Percentiles rank a stretch among this genome's conserved stretches.
These are phyloP conservation scores for Trichomycterus rosablanca DNA, from an alignment of 2,113 vertebrate species.

Conservation along the genomic window DNA sequence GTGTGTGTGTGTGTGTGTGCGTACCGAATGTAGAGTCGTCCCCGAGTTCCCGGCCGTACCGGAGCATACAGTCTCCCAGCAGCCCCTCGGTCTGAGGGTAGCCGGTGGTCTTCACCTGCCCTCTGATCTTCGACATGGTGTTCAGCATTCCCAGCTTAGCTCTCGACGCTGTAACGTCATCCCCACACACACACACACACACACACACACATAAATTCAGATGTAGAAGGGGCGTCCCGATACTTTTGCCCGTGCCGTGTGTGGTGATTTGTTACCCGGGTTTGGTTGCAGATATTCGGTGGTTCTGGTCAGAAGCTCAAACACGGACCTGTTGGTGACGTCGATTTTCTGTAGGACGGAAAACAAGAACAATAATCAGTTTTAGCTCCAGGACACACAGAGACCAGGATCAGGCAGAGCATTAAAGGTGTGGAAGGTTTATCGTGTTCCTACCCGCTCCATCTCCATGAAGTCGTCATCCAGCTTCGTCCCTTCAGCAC, in stretches of 20 bases:
- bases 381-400: no score
- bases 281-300: constrained; percentile 94
- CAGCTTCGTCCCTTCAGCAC: constrained; percentile 88
- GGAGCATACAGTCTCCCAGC: constrained; percentile 89
- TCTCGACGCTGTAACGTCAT: constrained; percentile 84
- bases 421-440: no score
- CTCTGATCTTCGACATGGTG: constrained; percentile 89
- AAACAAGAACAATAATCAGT: constrained; percentile 4
- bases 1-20: constrained; percentile 17
- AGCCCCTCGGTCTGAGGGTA: constrained; percentile 90
- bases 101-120: constrained; percentile 86
- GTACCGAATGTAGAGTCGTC: constrained; percentile 85
- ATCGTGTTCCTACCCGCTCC: constrained; percentile 79
- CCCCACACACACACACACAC: constrained; percentile 2
- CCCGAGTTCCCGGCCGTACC: constrained; percentile 84
- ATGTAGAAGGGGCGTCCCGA: neutral
- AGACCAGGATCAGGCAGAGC: no score
- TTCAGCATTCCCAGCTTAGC: constrained; percentile 91
- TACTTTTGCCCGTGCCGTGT: no score
- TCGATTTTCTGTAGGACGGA: constrained; percentile 82
- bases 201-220: neutral
- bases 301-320: constrained; percentile 85
- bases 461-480: constrained; percentile 91
- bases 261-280: constrained; percentile 74
- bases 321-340: constrained; percentile 86